Evolutionary conservation across 2,797 vertebrate species (phyloP).

Genomic region (Scyliorhinus canicula): DNA sequence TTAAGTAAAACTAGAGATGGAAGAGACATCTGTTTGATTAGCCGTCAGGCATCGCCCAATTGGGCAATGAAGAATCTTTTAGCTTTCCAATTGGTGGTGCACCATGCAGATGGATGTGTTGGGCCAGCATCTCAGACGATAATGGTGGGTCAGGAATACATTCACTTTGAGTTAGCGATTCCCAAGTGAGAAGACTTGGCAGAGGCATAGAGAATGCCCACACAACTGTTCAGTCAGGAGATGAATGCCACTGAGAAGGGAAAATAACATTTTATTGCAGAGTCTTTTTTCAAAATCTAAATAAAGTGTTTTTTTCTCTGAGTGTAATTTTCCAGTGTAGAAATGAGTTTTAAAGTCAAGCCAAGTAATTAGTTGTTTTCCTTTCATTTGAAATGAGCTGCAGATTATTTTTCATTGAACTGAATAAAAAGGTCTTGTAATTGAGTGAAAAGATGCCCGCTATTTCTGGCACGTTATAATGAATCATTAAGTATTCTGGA

Average conservation of each 20-base stretch:
- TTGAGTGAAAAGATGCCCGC: neutral
- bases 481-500: slow-evolving; percentile 24
- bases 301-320: neutral
- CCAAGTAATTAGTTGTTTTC: neutral
- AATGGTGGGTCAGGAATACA: neutral
- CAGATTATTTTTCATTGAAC: neutral
- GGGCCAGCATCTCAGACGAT: neutral
- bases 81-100: neutral
- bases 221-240: neutral
- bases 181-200: neutral
- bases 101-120: no score
- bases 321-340: neutral
- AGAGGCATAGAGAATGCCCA: neutral
- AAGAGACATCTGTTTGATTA: neutral
- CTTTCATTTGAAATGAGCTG: neutral
- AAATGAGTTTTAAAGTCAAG: neutral
- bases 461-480: neutral
- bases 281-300: neutral
- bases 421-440: neutral
- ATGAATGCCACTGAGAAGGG: neutral
- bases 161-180: neutral
- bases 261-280: neutral
- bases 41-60: neutral
- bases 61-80: neutral
- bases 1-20: neutral